phyloP scores from a whole-genome alignment of 2,888 invertebrate species.

The Apeira syringaria region DNA sequence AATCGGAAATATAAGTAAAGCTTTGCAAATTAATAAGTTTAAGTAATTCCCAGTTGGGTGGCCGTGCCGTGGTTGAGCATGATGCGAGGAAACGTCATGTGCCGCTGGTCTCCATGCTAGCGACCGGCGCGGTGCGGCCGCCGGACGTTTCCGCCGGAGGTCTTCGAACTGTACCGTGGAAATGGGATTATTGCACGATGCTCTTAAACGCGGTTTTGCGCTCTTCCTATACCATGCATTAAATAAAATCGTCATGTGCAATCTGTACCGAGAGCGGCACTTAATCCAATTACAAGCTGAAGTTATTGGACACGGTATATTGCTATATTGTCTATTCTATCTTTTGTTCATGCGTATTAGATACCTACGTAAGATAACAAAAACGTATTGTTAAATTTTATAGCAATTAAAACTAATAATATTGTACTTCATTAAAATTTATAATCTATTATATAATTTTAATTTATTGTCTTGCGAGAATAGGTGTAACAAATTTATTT shows the following conservation, averaged over 20 bases:
- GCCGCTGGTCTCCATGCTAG: too few species aligned
- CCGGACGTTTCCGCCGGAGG: slow-evolving; percentile 42
- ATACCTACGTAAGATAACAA: too few species aligned
- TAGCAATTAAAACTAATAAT: too few species aligned
- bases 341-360: too few species aligned
- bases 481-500: too few species aligned
- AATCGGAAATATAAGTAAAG: too few species aligned
- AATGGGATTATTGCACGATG: slow-evolving; percentile 75
- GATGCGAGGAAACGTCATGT: not conserved
- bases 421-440: too few species aligned
- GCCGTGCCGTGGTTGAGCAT: not conserved
- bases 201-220: slow-evolving; percentile 64
- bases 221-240: slow-evolving; percentile 49
- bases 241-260: slow-evolving; percentile 26
- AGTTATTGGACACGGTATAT: not conserved
- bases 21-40: slow-evolving; percentile 32
- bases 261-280: slow-evolving; percentile 10
- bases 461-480: too few species aligned
- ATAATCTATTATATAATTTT: too few species aligned
- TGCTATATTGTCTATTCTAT: too few species aligned
- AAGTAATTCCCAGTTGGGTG: slow-evolving; percentile 41
- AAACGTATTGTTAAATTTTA: too few species aligned
- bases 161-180: slow-evolving; percentile 74
- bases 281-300: slow-evolving; percentile 7
- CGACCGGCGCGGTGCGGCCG: slow-evolving; percentile 19